phyloP scores from a whole-genome alignment of 2,888 invertebrate genomes.

The Cerceris ruficornis region DNA sequence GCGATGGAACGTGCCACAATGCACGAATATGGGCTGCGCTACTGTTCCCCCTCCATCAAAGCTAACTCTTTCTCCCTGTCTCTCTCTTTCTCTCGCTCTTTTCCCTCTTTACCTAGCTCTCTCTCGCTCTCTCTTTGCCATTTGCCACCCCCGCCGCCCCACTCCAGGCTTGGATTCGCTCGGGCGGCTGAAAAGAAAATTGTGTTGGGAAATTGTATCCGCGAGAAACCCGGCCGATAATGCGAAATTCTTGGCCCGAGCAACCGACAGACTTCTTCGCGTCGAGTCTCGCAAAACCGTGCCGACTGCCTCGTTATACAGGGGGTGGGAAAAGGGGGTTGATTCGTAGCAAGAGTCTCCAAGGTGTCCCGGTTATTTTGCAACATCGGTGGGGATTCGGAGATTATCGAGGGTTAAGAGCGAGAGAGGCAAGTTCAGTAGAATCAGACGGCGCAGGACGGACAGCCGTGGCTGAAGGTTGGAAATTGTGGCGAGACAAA shows the following conservation, averaged over 20 bases:
- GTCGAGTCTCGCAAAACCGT: neutral
- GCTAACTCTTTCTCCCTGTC: constrained; percentile 54
- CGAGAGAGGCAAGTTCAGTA: neutral
- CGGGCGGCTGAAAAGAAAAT: constrained; percentile 74
- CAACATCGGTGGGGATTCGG: neutral
- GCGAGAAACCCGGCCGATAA: constrained; percentile 68
- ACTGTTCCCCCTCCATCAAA: constrained; percentile 67
- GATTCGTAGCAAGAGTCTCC: neutral
- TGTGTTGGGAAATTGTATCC: constrained; percentile 76
- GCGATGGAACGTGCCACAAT: constrained; percentile 82
- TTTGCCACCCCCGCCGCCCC: constrained; percentile 69
- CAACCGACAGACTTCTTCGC: constrained; percentile 19
- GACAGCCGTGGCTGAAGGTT: neutral
- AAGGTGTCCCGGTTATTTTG: neutral
- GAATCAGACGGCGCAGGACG: neutral
- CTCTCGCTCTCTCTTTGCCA: constrained; percentile 51
- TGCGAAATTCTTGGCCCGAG: constrained; percentile 53
- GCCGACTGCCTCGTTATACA: constrained; percentile 17
- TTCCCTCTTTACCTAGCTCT: constrained; percentile 15
- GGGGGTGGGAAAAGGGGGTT: neutral
- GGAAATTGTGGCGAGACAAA: neutral
- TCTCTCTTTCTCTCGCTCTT: constrained; percentile 38
- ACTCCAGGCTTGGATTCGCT: constrained; percentile 63
- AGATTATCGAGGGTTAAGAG: too few species aligned
- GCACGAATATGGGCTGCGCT: constrained; percentile 80